Evolutionary conservation across 2,113 vertebrate genomes (phyloP), one percentile per base, ranked within the genome.

Genomic region (Hydrolagus affinis): DNA sequence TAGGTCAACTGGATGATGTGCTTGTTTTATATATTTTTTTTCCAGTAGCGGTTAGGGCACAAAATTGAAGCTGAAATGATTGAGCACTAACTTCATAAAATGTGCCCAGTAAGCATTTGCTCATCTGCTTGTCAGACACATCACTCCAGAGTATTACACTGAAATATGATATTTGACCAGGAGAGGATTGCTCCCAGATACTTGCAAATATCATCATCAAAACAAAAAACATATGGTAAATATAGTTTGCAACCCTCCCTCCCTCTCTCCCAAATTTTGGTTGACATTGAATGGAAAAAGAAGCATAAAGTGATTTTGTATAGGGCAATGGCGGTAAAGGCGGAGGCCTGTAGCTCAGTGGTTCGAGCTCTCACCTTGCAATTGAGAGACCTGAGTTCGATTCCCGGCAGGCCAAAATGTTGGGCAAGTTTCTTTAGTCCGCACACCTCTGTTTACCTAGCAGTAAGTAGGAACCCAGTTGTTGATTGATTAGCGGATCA

Each of bases 101-200:
- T 8, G 30, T 64, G 25, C 8, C 64, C 17, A 3, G 11, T 25
- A 23, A 30, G 30, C 28, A 23, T 80, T 80, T 75, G 17, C 32
- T 75, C 59, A 64, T 80, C 14, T 80, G 59, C 28, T 80, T 80
- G 60, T 60, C 59, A 30, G 64, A 25, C 77, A 64, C 76, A 64
- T 1, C 64, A 23, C 7, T 3, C 11, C 77, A 80, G 11, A 30
- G 77, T 30, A 25, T 44, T 64, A n/a, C 60, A 64, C 15, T 80
- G 60, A 30, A 80, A 64, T 25, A 30, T 64, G 25, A 28, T 57
- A 80, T 23, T 28, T 14, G 12, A 30, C 19, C 15, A 8, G 0
- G 17, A 64, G 64, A 64, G 28, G 17, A 17, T 8, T 28, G n/a
- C 77, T 64, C 4, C 77, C 8, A 15, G 44, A n/a, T 60, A 28